These are phyloP conservation scores for Mormyrops boulengeri DNA, from an alignment of 2,797 vertebrate species.

Conservation along the genomic window DNA sequence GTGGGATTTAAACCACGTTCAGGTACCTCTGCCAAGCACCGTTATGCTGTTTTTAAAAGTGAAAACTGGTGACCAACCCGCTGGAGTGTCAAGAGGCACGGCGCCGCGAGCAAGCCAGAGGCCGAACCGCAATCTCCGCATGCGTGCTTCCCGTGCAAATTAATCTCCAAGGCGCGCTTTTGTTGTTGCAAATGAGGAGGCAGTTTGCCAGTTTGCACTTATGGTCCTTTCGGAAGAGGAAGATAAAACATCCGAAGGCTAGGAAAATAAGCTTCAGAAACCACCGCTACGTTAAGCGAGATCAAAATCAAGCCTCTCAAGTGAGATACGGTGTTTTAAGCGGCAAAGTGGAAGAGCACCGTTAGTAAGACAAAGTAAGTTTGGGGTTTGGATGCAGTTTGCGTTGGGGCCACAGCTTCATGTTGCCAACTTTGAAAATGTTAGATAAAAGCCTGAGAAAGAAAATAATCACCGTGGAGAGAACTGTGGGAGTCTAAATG, in stretches of 20 bases:
- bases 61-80: neutral
- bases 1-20: neutral
- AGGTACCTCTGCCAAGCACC: neutral
- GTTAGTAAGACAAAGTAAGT: neutral
- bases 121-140: constrained; percentile 1
- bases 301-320: neutral
- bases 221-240: neutral
- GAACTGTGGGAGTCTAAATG: neutral
- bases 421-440: neutral
- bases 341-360: neutral
- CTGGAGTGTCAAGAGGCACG: neutral
- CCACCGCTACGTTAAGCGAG: neutral
- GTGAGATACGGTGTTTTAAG: neutral
- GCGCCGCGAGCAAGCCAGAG: neutral
- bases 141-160: neutral
- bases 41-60: neutral
- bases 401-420: neutral
- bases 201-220: neutral
- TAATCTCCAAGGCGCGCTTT: neutral
- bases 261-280: neutral
- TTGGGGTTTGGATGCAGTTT: neutral
- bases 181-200: constrained; percentile 1
- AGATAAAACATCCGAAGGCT: neutral
- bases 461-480: neutral
- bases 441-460: neutral